These are phyloP conservation scores for Melopsittacus undulatus DNA, from an alignment of 2,797 vertebrate genomes.

Conservation along the genomic window DNA sequence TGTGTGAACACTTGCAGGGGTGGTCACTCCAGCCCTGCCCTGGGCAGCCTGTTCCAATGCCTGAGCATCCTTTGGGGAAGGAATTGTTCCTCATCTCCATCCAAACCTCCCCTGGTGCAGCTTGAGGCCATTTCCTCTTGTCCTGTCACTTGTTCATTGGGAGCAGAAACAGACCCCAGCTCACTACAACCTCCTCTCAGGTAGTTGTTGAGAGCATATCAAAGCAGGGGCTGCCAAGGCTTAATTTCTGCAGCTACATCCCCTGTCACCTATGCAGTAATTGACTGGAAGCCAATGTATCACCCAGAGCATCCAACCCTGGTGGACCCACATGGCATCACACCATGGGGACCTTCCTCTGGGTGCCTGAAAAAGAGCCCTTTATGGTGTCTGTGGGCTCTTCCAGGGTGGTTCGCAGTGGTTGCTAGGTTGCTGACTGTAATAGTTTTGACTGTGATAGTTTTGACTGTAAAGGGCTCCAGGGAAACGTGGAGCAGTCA, in stretches of 20 bases:
- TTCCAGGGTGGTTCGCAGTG: not conserved
- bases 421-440: not conserved
- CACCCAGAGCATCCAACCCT: not conserved
- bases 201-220: not conserved
- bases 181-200: not conserved
- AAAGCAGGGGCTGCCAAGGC: not conserved
- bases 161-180: not conserved
- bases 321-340: rapidly evolving
- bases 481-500: not conserved
- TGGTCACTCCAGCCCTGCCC: not conserved
- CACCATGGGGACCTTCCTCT: not conserved
- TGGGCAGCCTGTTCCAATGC: not conserved
- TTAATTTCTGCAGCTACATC: not conserved
- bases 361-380: not conserved
- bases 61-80: not conserved
- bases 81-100: not conserved
- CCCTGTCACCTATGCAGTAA: not conserved
- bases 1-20: not conserved
- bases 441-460: constrained; percentile 34
- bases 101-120: not conserved
- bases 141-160: not conserved
- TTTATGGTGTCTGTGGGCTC: not conserved
- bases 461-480: constrained; percentile 20
- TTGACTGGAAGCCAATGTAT: not conserved
- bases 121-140: not conserved